A percentile compares a stretch with the other conserved stretches of the same genome.
Evolutionary conservation across 2,888 invertebrate species (phyloP).

Genomic region (Disparrhopalites patrizii): DNA sequence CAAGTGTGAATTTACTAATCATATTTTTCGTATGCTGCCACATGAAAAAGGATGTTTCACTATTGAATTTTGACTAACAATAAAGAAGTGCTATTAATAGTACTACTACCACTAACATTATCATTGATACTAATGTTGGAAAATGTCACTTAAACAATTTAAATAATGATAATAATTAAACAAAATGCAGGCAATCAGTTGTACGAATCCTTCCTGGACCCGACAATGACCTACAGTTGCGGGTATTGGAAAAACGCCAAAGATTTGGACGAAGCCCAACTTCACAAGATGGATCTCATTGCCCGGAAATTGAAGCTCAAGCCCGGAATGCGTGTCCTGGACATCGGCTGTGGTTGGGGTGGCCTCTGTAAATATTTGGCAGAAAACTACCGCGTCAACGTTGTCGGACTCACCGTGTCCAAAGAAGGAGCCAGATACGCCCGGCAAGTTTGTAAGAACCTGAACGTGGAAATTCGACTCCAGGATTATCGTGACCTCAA

Average conservation of each 20-base stretch:
- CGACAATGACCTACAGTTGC: slow-evolving; percentile 41
- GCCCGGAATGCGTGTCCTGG: slow-evolving; percentile 44
- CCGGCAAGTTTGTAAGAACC: slow-evolving; percentile 21
- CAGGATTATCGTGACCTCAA: slow-evolving; percentile 33
- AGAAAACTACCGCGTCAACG: slow-evolving; percentile 27
- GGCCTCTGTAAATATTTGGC: slow-evolving; percentile 35
- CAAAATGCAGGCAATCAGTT: slow-evolving; percentile 37
- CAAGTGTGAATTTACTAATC: too few relatives aligned
- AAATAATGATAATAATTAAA: too few relatives aligned
- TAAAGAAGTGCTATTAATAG: too few relatives aligned
- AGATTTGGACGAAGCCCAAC: slow-evolving; percentile 40
- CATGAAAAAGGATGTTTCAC: too few relatives aligned
- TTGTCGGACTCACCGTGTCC: slow-evolving; percentile 34
- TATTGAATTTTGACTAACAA: too few relatives aligned
- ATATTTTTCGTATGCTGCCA: too few relatives aligned
- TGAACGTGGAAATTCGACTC: slow-evolving; percentile 31
- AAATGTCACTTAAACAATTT: too few relatives aligned
- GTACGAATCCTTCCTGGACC: slow-evolving; percentile 40
- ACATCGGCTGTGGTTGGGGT: slow-evolving; percentile 42
- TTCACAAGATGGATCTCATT: slow-evolving; percentile 43
- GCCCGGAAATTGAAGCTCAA: slow-evolving; percentile 38
- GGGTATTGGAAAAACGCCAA: slow-evolving; percentile 43
- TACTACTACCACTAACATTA: too few relatives aligned
- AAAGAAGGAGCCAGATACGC: slow-evolving; percentile 29
- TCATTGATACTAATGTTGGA: too few relatives aligned